These are phyloP conservation scores for Drosophila kanapiae DNA, from an alignment of 1,140 invertebrate species.

Conservation along the genomic window DNA sequence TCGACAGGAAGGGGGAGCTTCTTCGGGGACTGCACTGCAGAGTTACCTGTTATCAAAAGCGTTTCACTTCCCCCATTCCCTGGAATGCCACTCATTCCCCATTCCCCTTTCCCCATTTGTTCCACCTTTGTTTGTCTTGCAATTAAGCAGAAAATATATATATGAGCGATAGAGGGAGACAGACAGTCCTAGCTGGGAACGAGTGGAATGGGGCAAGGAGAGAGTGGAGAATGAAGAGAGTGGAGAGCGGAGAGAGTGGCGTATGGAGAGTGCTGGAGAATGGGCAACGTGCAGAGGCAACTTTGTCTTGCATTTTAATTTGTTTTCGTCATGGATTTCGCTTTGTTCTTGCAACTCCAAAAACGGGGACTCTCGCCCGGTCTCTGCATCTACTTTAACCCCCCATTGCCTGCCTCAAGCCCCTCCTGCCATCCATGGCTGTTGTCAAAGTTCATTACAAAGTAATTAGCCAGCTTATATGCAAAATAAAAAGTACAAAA, in stretches of 20 bases:
- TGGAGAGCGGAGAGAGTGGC: not conserved
- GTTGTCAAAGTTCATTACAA: constrained; percentile 82
- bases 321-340: constrained; percentile 56
- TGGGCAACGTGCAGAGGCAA: constrained; percentile 43
- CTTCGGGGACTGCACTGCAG: constrained; percentile 26
- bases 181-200: not conserved
- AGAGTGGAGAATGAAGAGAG: not conserved
- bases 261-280: not conserved
- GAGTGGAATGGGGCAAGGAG: not conserved
- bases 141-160: constrained; percentile 54
- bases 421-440: constrained; percentile 1
- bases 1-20: constrained; percentile 1
- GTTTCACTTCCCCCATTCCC: constrained; percentile 10
- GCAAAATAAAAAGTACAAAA: constrained; percentile 49
- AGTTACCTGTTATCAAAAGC: constrained; percentile 43
- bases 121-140: constrained; percentile 43
- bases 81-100: not conserved
- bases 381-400: no score
- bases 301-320: constrained; percentile 67
- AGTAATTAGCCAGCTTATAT: constrained; percentile 77
- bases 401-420: not conserved
- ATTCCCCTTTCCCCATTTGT: not conserved
- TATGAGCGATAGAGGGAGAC: not conserved
- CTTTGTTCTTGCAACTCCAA: constrained; percentile 27
- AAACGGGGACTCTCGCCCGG: no score